Evolutionary conservation across 2,888 invertebrate genomes (phyloP), one percentile per base, ranked within the genome.

Genomic region (Hypselothyrea guttata): DNA sequence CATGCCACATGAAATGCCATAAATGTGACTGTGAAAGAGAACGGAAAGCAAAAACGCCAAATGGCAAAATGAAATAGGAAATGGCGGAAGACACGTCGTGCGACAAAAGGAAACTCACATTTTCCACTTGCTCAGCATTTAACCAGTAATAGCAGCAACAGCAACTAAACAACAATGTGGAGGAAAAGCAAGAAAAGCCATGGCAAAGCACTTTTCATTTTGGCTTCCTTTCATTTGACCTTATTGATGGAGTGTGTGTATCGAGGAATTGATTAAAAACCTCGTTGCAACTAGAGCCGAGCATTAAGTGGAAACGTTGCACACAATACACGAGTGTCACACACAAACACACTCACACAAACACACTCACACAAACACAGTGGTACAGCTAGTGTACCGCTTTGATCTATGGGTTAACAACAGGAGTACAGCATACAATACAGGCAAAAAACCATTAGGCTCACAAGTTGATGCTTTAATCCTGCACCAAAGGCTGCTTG

Each of bases 391-490:
- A 4, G 46, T 47, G 53, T 42, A 52, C 38, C 41, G 44, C 70
- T 56, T 62, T 71, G 69, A 61, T 62, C 56, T 54, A 60, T 61
- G 35, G 51, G 15, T 41, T 16, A 38, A 45, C 30, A 49, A 49
- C 44, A 18, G 45, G 27, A 22, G 11, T 7, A 18, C 9, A 22
- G 18, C 11, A 22, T n/a, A 11, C 18, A 11, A 12, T 22, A 46
- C 31, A n/a, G n/a, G n/a, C n/a, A 46, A 33, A 41, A 38, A 38
- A 16, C 27, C 63, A 49, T 61, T 58, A 66, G 62, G 58, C 68
- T 60, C 74, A 81, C 82, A 81, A 81, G 77, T 77, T 84, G 84
- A 81, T 62, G 78, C 78, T 69, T 74, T 79, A 81, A 84, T 79
- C 84, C 77, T 49, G 51, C 45, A 62, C 57, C 37, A 46, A 7